These are phyloP conservation scores for Albula glossodonta DNA, from an alignment of 2,113 vertebrate genomes.

Conservation along the genomic window DNA sequence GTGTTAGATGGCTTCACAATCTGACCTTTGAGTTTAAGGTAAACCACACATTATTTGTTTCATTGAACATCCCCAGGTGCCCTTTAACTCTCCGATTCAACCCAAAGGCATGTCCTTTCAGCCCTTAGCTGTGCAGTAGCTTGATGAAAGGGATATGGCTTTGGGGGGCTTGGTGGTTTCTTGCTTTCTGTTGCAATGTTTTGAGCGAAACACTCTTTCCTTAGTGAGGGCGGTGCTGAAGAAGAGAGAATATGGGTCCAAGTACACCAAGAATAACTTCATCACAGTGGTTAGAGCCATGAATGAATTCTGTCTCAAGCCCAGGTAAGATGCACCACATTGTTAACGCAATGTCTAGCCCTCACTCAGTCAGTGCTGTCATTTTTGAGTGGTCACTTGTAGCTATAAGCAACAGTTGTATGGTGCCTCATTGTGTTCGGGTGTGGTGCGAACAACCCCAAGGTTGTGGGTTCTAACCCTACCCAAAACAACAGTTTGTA, in stretches of 20 bases:
- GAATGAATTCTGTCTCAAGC: slow-evolving; percentile 98
- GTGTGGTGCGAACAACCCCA: too few species aligned
- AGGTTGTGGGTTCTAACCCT: too few species aligned
- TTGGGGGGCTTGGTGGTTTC: background rate
- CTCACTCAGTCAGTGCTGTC: background rate
- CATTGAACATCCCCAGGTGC: background rate
- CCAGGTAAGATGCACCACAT: slow-evolving; percentile 73
- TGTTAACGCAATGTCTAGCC: background rate
- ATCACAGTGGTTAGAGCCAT: slow-evolving; percentile 97
- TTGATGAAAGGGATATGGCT: background rate
- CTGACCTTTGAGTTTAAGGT: background rate
- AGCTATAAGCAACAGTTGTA: too few species aligned
- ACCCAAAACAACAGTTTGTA: too few species aligned
- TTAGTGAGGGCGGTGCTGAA: slow-evolving; percentile 95
- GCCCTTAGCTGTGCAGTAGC: background rate
- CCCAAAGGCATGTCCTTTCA: background rate
- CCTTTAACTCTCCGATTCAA: background rate
- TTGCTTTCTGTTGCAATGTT: background rate
- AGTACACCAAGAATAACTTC: slow-evolving; percentile 97
- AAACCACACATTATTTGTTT: background rate
- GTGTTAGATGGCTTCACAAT: background rate
- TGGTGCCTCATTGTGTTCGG: too few species aligned
- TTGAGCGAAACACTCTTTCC: background rate
- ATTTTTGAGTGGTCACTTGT: background rate
- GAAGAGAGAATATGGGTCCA: slow-evolving; percentile 94